Conservation (phyloP, 2,113 vertebrate species). For the Tragelaphus scriptus region DNA sequence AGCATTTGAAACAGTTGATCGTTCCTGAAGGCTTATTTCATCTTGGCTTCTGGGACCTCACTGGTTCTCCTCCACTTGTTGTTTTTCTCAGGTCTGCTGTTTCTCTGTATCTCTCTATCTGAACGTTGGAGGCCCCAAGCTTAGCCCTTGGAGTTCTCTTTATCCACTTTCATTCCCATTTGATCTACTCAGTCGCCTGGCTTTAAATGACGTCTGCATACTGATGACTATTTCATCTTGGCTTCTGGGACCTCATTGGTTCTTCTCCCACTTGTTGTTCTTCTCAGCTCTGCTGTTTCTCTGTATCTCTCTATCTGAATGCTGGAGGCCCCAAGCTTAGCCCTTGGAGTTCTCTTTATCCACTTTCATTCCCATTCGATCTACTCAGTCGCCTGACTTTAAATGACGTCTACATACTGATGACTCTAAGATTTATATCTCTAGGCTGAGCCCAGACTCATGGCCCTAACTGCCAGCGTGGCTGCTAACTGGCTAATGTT, state of each 20-base stretch:
- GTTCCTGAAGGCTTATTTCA: background rate
- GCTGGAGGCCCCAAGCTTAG: background rate
- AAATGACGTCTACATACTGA: background rate
- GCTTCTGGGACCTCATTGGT: background rate
- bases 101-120: background rate
- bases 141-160: no score
- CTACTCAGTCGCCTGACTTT: background rate
- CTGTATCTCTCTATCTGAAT: background rate
- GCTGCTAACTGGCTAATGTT: background rate
- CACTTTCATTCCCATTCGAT: background rate
- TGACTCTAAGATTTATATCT: background rate
- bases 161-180: no score
- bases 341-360: background rate
- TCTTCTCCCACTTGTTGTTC: background rate
- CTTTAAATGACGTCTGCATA: no score
- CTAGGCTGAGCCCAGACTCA: background rate
- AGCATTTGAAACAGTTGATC: background rate
- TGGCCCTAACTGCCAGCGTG: background rate
- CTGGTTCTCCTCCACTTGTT: background rate
- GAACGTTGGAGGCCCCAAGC: background rate
- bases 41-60: background rate
- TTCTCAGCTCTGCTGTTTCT: background rate
- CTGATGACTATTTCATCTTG: background rate
- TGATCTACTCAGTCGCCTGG: no score
- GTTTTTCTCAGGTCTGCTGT: background rate